Evolutionary conservation across 2,888 invertebrate genomes (phyloP), one percentile per base, ranked within the genome.

Genomic region (Drosophila fungiperda): DNA sequence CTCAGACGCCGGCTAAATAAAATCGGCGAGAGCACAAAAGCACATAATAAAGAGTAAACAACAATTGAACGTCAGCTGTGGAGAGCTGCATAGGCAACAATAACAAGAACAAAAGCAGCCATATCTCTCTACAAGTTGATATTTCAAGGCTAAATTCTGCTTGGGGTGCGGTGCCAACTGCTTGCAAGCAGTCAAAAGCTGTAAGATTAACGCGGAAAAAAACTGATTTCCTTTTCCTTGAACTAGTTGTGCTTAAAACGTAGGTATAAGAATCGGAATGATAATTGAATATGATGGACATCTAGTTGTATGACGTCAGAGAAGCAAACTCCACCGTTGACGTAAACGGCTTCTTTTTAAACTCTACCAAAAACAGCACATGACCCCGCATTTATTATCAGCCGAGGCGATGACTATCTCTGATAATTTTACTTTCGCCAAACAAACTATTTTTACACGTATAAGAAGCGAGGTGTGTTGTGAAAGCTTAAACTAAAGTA

Each of bases 1-100:
- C 64, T 72, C 55, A 68, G 69, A 82, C 65, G 76, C 84, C 84
- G 83, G 87, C 85, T 83, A 87, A 87, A 85, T 73, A 74, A 69
- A 66, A 59, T 69, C 38, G 42, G 26, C 38, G 35, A 48, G 65
- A 68, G 73, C 72, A 36, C 26, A 36, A 45, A 45, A 45, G 15
- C 45, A 23, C 4, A 23, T 23, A 45, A 23, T 15, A 23, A 45
- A 23, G 8, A 23, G 45, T 23, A 15, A 23, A 23, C 26, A 38
- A 17, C 26, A 23, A 57, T n/a, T 54, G n/a, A 48, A 35, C 63
- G 7, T 38, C 26, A 70, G 67, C 48, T 59, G 38, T 53, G 38
- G 29, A 52, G 60, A 66, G 54, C 59, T 68, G 50, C 61, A 61
- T 80, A 60, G 23, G 15, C 23, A 66, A 80, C 72, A 82, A 73